Evolutionary conservation across 2,888 invertebrate species (phyloP).

Genomic region (Agelastica alni): DNA sequence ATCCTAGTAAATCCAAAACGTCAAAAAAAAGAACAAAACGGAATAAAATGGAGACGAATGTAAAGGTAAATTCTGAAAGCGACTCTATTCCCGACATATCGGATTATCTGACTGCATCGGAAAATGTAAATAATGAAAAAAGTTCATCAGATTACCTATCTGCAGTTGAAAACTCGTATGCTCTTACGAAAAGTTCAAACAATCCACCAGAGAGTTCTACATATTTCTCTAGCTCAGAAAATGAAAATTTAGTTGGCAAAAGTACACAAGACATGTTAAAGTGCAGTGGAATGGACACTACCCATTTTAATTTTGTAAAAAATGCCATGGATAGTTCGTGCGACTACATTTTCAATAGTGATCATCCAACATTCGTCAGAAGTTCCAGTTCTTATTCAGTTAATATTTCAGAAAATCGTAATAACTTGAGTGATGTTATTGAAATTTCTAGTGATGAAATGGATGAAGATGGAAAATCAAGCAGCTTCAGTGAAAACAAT

Average conservation of each 20-base stretch:
- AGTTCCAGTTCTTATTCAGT: not conserved
- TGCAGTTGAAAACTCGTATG: constrained; percentile 2
- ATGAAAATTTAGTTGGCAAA: not conserved
- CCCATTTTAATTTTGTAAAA: not conserved
- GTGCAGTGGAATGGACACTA: not conserved
- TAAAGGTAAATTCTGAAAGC: not conserved
- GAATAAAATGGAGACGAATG: not conserved
- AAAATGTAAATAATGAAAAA: not conserved
- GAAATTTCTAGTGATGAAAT: constrained; percentile 14
- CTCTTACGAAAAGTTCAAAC: not conserved
- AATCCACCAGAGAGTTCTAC: not conserved
- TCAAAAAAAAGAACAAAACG: not conserved
- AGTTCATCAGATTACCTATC: constrained; percentile 3
- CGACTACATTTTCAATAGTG: not conserved
- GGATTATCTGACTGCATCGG: constrained; percentile 19
- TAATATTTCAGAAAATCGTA: not conserved
- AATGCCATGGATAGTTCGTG: not conserved
- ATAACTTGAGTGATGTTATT: not conserved
- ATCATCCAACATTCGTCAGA: not conserved
- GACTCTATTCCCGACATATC: constrained; percentile 6
- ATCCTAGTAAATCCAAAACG: not conserved
- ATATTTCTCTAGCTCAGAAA: not conserved
- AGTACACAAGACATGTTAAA: not conserved
- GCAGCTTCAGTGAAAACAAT: not conserved
- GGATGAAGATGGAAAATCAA: not conserved